These are phyloP conservation scores for Azorinus chamasolen DNA, from an alignment of 2,888 invertebrate species.

Conservation along the genomic window DNA sequence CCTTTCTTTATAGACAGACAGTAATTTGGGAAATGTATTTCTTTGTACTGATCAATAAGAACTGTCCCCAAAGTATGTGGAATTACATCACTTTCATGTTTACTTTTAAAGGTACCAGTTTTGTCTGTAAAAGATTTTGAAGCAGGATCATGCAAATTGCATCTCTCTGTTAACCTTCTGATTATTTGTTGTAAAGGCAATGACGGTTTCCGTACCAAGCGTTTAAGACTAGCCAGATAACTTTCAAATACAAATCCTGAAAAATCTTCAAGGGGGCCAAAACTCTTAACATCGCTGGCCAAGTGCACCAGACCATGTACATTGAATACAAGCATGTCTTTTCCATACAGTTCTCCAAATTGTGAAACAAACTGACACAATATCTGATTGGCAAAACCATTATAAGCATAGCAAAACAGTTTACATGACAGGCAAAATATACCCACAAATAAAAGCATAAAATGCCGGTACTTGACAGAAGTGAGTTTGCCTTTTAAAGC, in stretches of 20 bases:
- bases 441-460: constrained; percentile 60
- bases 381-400: constrained; percentile 65
- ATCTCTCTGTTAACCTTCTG: constrained; percentile 48
- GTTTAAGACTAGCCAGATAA: constrained; percentile 63
- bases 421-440: constrained; percentile 20
- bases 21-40: not conserved
- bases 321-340: constrained; percentile 81
- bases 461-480: constrained; percentile 34
- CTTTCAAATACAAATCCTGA: constrained; percentile 85
- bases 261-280: constrained; percentile 80
- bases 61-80: constrained; percentile 20
- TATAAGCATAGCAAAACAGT: constrained; percentile 57
- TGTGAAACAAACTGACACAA: constrained; percentile 71
- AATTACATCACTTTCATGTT: constrained; percentile 8
- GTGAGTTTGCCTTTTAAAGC: constrained; percentile 63
- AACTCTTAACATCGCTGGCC: constrained; percentile 79
- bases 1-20: constrained; percentile 21
- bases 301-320: constrained; percentile 84
- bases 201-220: constrained; percentile 44
- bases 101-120: constrained; percentile 25
- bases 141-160: not conserved
- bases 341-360: constrained; percentile 79
- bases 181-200: constrained; percentile 54
- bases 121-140: too few relatives aligned
- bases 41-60: constrained; percentile 4